Evolutionary conservation across 1,140 invertebrate genomes (phyloP).

Genomic region (Aporrectodea caliginosa): DNA sequence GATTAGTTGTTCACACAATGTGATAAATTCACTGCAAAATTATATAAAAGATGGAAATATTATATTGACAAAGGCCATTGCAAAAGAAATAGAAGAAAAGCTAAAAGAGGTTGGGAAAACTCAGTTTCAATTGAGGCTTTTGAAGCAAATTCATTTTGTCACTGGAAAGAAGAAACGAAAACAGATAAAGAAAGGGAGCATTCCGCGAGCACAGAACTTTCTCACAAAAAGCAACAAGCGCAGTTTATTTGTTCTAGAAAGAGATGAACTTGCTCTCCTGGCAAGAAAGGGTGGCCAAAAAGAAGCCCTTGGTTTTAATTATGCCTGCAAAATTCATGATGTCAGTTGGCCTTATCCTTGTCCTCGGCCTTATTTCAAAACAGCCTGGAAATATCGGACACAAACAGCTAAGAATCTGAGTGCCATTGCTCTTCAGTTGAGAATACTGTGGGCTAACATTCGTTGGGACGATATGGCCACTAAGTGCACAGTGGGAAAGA

Average conservation of each 20-base stretch:
- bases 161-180: constrained; percentile 22
- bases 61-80: not conserved
- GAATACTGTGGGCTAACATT: constrained; percentile 85
- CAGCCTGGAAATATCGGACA: constrained; percentile 89
- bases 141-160: no score
- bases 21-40: constrained; percentile 14
- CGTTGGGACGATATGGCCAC: constrained; percentile 90
- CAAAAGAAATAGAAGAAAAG: constrained; percentile 12
- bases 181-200: constrained; percentile 40
- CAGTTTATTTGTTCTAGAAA: constrained; percentile 49
- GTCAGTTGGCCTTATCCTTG: constrained; percentile 87
- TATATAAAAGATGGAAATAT: constrained; percentile 25
- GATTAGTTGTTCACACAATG: not conserved
- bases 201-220: constrained; percentile 51
- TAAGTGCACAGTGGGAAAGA: constrained; percentile 73
- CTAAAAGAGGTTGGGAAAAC: constrained; percentile 18
- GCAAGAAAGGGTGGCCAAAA: constrained; percentile 71
- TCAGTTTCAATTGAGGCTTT: constrained; percentile 19
- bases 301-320: constrained; percentile 75
- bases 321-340: constrained; percentile 67
- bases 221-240: constrained; percentile 41
- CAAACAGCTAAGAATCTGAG: constrained; percentile 41
- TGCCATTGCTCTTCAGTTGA: constrained; percentile 80
- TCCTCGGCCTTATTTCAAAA: constrained; percentile 86
- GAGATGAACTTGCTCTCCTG: constrained; percentile 75